These are phyloP conservation scores for Thysanoteuthis rhombus DNA, from an alignment of 2,888 invertebrate genomes.

Conservation along the genomic window DNA sequence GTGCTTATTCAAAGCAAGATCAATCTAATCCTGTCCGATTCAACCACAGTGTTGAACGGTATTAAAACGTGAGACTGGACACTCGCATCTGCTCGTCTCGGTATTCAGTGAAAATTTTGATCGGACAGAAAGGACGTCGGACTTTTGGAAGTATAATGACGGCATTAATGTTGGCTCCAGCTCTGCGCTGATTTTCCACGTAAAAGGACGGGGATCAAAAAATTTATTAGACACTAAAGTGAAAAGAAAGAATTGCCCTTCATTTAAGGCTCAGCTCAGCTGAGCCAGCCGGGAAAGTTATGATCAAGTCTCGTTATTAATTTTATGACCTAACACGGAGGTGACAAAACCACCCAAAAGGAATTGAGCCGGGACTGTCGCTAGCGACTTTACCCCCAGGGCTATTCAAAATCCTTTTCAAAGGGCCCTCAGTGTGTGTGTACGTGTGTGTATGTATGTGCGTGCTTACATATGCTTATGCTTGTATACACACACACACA, in stretches of 20 bases:
- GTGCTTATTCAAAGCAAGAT: too few relatives aligned
- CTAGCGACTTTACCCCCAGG: neutral
- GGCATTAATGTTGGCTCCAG: neutral
- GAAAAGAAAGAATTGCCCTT: neutral
- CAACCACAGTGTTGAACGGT: too few relatives aligned
- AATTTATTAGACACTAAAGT: constrained; percentile 12
- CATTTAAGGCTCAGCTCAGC: neutral
- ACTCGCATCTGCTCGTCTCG: too few relatives aligned
- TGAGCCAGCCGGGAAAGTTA: neutral
- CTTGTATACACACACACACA: neutral
- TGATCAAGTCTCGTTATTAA: neutral
- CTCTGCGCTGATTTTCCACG: neutral
- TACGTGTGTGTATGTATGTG: neutral
- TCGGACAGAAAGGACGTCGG: neutral
- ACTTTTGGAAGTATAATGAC: neutral
- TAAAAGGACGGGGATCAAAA: neutral
- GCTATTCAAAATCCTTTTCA: neutral
- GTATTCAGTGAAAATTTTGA: too few relatives aligned
- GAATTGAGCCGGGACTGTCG: neutral
- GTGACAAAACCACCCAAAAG: neutral
- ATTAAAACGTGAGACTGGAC: too few relatives aligned
- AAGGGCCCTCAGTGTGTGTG: neutral
- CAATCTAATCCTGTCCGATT: too few relatives aligned
- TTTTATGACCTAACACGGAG: neutral
- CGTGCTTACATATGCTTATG: neutral